Conservation (phyloP, 30 jellyfish, hydroid and myxozoan species). For the Mastigias papua region DNA sequence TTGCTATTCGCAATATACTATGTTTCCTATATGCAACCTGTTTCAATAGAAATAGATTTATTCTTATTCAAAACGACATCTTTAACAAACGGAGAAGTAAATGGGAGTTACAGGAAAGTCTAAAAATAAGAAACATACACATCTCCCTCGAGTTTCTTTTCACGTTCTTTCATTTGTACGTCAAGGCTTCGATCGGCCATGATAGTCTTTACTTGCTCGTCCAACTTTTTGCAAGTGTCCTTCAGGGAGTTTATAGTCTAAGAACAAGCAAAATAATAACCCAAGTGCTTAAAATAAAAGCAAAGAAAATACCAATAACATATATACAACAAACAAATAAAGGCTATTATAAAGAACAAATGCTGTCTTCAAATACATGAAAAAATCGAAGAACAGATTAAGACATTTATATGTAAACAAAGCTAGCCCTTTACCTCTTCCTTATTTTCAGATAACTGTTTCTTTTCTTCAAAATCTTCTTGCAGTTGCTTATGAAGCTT, state of each 20-base stretch:
- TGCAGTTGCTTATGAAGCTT: constrained; percentile 76
- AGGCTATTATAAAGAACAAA: neutral
- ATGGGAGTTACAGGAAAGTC: no score
- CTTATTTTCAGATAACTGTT: constrained; percentile 57
- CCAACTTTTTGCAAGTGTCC: constrained; percentile 85
- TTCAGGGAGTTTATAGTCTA: constrained; percentile 87
- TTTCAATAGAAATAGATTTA: no score
- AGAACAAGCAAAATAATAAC: neutral
- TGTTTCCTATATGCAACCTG: no score
- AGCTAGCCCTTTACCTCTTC: constrained; percentile 70
- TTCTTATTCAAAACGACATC: no score
- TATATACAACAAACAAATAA: neutral
- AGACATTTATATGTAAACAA: neutral
- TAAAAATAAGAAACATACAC: constrained; percentile 58
- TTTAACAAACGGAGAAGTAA: no score
- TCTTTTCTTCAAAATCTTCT: constrained; percentile 84
- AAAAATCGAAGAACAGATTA: neutral
- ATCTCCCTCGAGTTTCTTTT: constrained; percentile 82
- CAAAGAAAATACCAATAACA: neutral
- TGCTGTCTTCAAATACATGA: neutral
- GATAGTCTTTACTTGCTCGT: constrained; percentile 83
- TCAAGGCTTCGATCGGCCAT: constrained; percentile 79
- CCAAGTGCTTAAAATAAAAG: neutral
- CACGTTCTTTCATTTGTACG: constrained; percentile 76
- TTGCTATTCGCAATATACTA: no score